Evolutionary conservation across 2,113 vertebrate genomes (phyloP), one percentile per base, ranked within the genome.

Genomic region (Pipra filicauda): DNA sequence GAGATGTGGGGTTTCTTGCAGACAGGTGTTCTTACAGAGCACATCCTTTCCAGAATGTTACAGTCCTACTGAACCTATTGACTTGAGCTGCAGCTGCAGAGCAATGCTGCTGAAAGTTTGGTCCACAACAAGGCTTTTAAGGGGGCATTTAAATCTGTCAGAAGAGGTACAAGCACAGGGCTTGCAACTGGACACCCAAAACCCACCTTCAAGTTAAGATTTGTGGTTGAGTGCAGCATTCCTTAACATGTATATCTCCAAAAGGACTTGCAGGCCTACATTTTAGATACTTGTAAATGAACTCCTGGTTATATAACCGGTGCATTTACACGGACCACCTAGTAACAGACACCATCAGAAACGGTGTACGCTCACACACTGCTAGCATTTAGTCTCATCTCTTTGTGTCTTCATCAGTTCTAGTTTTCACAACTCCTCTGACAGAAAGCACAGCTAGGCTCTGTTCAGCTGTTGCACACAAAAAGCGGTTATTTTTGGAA

Each of bases 81-180:
- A 55, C n/a, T 22, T 89, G 20, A 74, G 24, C 7, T 48, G 28
- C 23, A 74, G 21, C 17, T 49, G 21, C 28, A 51, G 21, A 54
- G 7, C 5, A 49, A 4, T 18, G 8, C 26, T 87, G 31, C 46
- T 59, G 20, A 37, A 79, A 72, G 10, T 71, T 57, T 39, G 19
- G 11, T 48, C 8, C n/a, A 44, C 27, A 46, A 20, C 4, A 49
- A 49, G 37, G 5, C 8, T 52, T 88, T 55, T 65, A 59, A 72
- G 18, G 23, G 39, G 27, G 30, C 10, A 35, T 39, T 41, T 74
- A 62, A 70, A 62, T 46, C 20, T 84, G 3, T 4, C n/a, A 26
- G 37, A 75, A 67, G 21, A 83, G 14, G 6, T 48, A 20, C 0
- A 0, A 59, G 3, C 17, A 41, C 7, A 37, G 12, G 10, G 3